Evolutionary conservation across 1,140 invertebrate genomes (phyloP), one percentile per base, ranked within the genome.

Genomic region (Agrypnia vestita): DNA sequence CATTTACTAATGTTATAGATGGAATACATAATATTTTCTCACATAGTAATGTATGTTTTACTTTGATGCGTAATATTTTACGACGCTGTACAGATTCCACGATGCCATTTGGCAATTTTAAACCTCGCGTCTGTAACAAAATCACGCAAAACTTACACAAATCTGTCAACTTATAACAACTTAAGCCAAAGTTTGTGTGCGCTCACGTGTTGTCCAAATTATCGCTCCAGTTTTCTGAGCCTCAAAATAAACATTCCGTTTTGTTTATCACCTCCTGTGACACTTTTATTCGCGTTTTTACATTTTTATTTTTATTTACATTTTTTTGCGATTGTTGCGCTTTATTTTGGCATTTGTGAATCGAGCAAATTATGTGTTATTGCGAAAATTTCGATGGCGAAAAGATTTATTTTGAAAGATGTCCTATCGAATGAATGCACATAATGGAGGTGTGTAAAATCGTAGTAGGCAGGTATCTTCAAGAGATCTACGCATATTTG

Each of bases 141-240:
- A 73, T 73, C 71, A 73, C 71, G 71, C 71, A 73, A 73, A 56
- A 73, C 25, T 19, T 43, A 73, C 71, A 73, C 71, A 73, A 73
- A 73, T 73, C 71, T 73, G 71, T 73, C 71, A 35, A 64, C 25
- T 35, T 35, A 35, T 35, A 35, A 35, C 25, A 3, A 12, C 13
- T 73, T 46, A 73, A 56, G 49, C 35, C 53, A 43, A 56, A 73
- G 53, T 69, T 69, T 69, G 71, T 73, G 46, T 71, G 67, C 21
- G 25, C 55, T 56, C 53, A 55, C 53, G 53, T 56, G 71, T 35
- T 12, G 35, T 56, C 53, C 53, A 73, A 73, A 73, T 56, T 73
- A 73, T 35, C 35, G 35, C 71, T 51, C 51, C 13, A 46, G n/a
- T 73, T 73, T 73, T 49, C 8, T 21, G 25, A 35, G 43, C 17